Base-by-base conservation (phyloP, 1,140 invertebrate genomes). In the Anagrus nilaparvatae region DNA sequence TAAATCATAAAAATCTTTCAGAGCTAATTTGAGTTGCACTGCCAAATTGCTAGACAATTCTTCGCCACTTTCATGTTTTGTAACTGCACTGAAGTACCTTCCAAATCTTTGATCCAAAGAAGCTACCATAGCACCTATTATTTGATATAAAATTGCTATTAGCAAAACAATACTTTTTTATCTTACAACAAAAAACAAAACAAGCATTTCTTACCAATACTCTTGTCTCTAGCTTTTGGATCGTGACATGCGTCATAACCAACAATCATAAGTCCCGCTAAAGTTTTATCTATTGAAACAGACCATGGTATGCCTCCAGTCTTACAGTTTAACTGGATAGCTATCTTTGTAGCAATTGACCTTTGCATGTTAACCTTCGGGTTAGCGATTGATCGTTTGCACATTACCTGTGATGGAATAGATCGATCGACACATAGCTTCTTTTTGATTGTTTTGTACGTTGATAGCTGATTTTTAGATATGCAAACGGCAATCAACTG, bases 221-320 rank as follows among this genome's bases (percentile, higher is more conserved):
- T 73, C 52, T 72, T 72, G 28, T 60, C 59, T 53, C 75, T 77
- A 29, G 64, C 58, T 2, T 66, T 67, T 1, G 78, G 72, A 31
- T 90, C 85, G 54, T 92, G 88, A 49, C 86, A 91, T 1, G 88
- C 82, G 58, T 94, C 90, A 52, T 87, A 89, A 3, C 90, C 90
- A 14, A 88, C 68, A 1, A 90, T 72, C 90, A 95, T 94, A 1
- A 84, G 38, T 1, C 72, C 67, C 21, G 21, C 27, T 28, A 45
- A 17, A 6, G 5, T 10, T 14, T 10, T 5, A n/a, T n/a, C n/a
- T 25, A 89, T 72, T 1, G 73, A 54, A 5, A 89, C 66, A 1
- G 69, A 70, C 90, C 91, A 96, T 0, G 90, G 80, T 7, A 83
- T 77, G 2, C 90, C 90, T 14, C 89, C 90, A 4, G 93, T 65